Conservation (phyloP, 2,797 vertebrate genomes). For the Erethizon dorsatum region DNA sequence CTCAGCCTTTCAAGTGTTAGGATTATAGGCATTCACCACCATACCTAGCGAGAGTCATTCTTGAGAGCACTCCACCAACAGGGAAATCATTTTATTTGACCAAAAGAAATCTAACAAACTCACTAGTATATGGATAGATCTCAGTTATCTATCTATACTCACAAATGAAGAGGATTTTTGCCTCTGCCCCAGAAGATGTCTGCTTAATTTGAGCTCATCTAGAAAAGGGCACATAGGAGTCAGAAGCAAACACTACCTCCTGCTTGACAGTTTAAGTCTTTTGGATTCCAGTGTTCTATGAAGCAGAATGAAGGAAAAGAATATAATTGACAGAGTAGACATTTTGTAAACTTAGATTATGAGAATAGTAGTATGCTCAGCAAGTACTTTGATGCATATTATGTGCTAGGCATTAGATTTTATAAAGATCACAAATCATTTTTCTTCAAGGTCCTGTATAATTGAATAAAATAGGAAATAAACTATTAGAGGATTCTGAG, state of each 20-base stretch:
- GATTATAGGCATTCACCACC: no score
- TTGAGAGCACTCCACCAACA: not conserved
- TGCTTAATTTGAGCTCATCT: not conserved
- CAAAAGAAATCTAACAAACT: slow-evolving; percentile 27
- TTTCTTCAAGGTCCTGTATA: slow-evolving; percentile 30
- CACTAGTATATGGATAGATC: not conserved
- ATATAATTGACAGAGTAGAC: not conserved
- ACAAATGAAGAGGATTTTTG: not conserved
- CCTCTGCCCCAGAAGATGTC: not conserved
- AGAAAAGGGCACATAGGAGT: not conserved
- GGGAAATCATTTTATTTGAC: slow-evolving; percentile 13
- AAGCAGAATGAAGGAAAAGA: slow-evolving; percentile 12
- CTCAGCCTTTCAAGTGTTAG: no score
- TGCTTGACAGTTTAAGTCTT: not conserved
- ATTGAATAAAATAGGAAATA: slow-evolving; percentile 31
- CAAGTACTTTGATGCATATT: not conserved
- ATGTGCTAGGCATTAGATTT: not conserved
- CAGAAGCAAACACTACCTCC: not conserved
- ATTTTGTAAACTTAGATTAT: not conserved
- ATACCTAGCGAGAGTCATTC: not conserved
- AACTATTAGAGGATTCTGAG: not conserved
- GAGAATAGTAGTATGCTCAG: slow-evolving; percentile 7
- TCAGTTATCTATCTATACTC: not conserved
- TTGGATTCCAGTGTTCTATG: not conserved
- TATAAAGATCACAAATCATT: not conserved